Base-by-base conservation (phyloP, 2,113 vertebrate genomes). In the Ivindomyrus marchei region DNA sequence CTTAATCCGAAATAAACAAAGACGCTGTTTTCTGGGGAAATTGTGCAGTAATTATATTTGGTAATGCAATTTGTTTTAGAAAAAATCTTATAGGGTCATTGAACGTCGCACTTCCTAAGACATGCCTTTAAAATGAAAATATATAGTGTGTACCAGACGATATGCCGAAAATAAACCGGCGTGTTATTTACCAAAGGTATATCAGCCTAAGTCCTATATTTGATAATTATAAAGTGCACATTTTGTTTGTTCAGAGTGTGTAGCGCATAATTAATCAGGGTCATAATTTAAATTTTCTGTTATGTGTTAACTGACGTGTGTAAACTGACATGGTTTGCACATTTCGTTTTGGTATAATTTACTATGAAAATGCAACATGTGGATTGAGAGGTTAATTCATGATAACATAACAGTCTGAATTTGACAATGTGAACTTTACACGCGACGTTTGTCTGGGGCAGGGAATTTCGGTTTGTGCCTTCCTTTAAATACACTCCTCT, bases 401-500 rank as follows among this genome's bases (percentile, higher is more conserved):
- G 45, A 21, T 77, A 39, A 39, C 66, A 15, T 19, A 17, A 19
- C 74, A 80, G 31, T 80, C 6, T 42, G 74, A 2, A 74, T 86
- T 49, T 31, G 46, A 49, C 46, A 49, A 39, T 88, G n/a, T 70
- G 62, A 70, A 31, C 56, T 80, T 27, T 52, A 52, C 13, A 70
- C 46, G 77, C 31, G 46, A 89, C 24, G 58, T 66, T 66, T 88
- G 21, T 66, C 36, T n/a, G 17, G 31, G 49, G 21, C n/a, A 45
- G 39, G 74, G 10, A 11, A 85, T 58, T 85, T 27, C 19, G n/a
- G 89, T 31, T 4, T 90, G 4, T 87, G n/a, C n/a, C 13, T 39
- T 90, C 46, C 92, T 58, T 52, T 49, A 62, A 91, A 91, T 13
- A 36, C 53, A 88, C 70, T 27, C 95, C 86, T 94, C 89, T 89